Conservation (phyloP, 2,888 invertebrate genomes). For the Amaurobius ferox region DNA sequence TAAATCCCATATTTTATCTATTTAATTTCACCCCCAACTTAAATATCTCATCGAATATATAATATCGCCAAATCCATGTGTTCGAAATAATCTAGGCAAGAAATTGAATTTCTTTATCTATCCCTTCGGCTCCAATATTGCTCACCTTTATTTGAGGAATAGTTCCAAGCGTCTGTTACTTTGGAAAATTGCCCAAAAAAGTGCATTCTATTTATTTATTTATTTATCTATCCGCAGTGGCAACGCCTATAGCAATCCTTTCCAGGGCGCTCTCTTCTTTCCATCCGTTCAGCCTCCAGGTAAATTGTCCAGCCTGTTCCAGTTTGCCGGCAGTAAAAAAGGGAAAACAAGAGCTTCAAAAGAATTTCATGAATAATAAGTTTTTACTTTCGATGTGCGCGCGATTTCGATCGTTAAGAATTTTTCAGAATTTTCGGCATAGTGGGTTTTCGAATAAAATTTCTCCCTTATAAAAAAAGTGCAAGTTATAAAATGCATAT, state of each 20-base stretch:
- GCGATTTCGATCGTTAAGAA: neutral
- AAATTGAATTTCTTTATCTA: neutral
- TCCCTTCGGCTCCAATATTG: neutral
- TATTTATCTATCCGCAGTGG: neutral
- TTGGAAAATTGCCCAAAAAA: neutral
- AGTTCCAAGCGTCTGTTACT: neutral
- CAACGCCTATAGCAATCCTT: neutral
- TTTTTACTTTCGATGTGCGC: neutral
- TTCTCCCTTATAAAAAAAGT: too few relatives aligned
- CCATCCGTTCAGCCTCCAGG: neutral
- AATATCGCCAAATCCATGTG: too few relatives aligned
- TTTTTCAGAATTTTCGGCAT: neutral
- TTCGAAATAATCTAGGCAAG: too few relatives aligned
- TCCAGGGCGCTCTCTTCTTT: neutral
- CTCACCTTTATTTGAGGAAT: neutral
- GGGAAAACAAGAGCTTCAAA: neutral
- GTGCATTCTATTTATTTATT: conserved; percentile 3
- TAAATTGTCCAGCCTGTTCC: neutral
- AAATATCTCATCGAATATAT: too few relatives aligned
- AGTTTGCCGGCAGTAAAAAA: neutral
- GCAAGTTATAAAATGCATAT: too few relatives aligned
- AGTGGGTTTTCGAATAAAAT: too few relatives aligned
- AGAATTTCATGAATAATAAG: conserved; percentile 17
- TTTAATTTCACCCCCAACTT: too few relatives aligned
- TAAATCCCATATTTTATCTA: too few relatives aligned